Evolutionary conservation across 35 echinoderm and acorn worm genomes (phyloP).

Genomic region (Nesometra sesokonis): DNA sequence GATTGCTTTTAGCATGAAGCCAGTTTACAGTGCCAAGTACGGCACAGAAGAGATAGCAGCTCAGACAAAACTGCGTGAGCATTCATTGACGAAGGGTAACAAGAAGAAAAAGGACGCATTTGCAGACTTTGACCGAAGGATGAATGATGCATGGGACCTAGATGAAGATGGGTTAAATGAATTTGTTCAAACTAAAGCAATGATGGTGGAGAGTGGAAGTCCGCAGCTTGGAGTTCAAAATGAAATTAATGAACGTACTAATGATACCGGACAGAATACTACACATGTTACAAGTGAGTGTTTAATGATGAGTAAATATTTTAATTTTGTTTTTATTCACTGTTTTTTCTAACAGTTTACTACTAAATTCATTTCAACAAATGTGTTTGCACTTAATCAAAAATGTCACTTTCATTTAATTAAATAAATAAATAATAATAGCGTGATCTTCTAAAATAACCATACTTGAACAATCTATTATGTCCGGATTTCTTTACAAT

Average conservation of each 20-base stretch:
- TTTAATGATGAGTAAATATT: too few species aligned
- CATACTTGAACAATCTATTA: too few species aligned
- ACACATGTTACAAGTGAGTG: neutral
- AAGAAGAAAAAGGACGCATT: neutral
- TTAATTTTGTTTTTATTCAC: too few species aligned
- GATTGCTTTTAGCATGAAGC: neutral
- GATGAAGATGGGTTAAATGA: neutral
- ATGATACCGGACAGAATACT: neutral
- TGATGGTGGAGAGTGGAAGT: neutral
- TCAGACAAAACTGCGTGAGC: neutral
- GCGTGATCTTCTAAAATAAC: too few species aligned
- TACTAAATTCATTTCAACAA: too few species aligned
- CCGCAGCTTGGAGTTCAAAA: neutral
- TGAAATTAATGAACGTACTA: neutral
- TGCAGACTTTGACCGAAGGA: neutral
- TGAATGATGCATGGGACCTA: neutral
- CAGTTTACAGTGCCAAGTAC: neutral
- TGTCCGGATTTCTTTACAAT: too few species aligned
- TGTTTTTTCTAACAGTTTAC: too few species aligned
- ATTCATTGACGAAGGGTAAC: neutral
- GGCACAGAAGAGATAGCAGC: neutral
- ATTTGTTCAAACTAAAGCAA: neutral
- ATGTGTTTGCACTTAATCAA: too few species aligned
- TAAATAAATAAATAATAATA: too few species aligned
- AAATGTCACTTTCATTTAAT: too few species aligned